phyloP scores from a whole-genome alignment of 1,140 invertebrate genomes.

The Lepidotrigona ventralis region DNA sequence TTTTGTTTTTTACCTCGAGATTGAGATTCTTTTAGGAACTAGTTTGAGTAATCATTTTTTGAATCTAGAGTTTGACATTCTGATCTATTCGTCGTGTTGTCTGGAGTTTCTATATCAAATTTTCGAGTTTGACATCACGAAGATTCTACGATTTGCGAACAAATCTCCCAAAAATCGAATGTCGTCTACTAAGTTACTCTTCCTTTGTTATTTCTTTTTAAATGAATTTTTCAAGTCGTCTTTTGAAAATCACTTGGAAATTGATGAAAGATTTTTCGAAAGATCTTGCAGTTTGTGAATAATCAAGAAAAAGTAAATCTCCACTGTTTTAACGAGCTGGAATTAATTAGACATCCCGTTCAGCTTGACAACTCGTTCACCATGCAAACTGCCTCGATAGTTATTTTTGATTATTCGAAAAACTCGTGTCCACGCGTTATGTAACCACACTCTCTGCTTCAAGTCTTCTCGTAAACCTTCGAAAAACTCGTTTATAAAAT shows the following conservation, averaged over 20 bases:
- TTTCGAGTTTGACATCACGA: too few relatives aligned
- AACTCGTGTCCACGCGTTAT: neutral
- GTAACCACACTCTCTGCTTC: neutral
- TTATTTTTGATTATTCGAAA: constrained; percentile 34
- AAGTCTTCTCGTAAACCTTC: neutral
- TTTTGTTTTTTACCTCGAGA: too few relatives aligned
- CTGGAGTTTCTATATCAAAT: too few relatives aligned
- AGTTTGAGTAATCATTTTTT: too few relatives aligned
- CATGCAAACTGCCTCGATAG: neutral
- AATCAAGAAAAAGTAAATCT: neutral
- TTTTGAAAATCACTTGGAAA: neutral
- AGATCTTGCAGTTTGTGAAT: too few relatives aligned
- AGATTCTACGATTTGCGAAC: too few relatives aligned
- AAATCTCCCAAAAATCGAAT: too few relatives aligned
- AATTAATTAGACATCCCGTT: constrained; percentile 13
- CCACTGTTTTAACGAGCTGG: neutral
- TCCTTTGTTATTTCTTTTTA: neutral
- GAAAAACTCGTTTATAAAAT: neutral
- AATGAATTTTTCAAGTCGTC: neutral
- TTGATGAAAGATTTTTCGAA: neutral
- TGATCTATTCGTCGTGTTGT: neutral
- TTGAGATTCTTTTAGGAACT: too few relatives aligned
- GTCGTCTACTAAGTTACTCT: neutral
- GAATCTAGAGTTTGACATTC: neutral
- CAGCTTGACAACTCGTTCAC: neutral